Evolutionary conservation across 2,888 invertebrate genomes (phyloP).

Genomic region (Yponomeuta plumbellus): DNA sequence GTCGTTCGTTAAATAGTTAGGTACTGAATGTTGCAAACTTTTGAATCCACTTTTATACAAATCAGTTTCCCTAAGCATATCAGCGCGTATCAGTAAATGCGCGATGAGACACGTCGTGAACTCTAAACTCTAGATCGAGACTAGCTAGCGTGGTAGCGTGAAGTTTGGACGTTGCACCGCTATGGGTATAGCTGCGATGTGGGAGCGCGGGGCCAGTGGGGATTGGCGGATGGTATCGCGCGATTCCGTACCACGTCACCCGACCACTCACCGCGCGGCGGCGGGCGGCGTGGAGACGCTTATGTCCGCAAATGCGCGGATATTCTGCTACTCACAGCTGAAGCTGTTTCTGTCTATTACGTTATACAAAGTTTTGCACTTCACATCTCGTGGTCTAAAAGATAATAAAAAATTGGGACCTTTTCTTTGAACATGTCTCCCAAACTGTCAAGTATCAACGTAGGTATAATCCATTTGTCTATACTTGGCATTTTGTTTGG

Average conservation of each 20-base stretch:
- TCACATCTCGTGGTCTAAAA: not conserved
- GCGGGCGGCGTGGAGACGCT: not conserved
- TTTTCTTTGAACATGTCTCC: too few relatives aligned
- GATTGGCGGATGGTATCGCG: conserved; percentile 66
- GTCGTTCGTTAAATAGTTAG: too few relatives aligned
- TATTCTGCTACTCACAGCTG: too few relatives aligned
- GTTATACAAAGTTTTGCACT: not conserved
- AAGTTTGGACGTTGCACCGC: conserved; percentile 3
- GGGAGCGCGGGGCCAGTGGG: conserved; percentile 32
- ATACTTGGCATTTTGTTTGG: too few relatives aligned
- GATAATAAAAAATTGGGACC: too few relatives aligned
- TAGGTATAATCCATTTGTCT: too few relatives aligned
- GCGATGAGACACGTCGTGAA: conserved; percentile 41
- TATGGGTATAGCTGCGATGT: conserved; percentile 21
- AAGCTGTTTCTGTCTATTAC: not conserved
- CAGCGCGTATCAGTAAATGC: not conserved
- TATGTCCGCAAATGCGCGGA: too few relatives aligned
- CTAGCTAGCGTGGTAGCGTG: conserved; percentile 25
- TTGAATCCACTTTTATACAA: not conserved
- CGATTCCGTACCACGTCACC: conserved; percentile 64
- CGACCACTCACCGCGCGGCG: conserved; percentile 23
- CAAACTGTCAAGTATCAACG: too few relatives aligned
- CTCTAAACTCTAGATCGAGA: conserved; percentile 32
- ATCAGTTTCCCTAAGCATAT: not conserved
- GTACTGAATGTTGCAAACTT: not conserved